These are phyloP conservation scores for Nymphalis io DNA, from an alignment of 1,140 invertebrate species.

Conservation along the genomic window DNA sequence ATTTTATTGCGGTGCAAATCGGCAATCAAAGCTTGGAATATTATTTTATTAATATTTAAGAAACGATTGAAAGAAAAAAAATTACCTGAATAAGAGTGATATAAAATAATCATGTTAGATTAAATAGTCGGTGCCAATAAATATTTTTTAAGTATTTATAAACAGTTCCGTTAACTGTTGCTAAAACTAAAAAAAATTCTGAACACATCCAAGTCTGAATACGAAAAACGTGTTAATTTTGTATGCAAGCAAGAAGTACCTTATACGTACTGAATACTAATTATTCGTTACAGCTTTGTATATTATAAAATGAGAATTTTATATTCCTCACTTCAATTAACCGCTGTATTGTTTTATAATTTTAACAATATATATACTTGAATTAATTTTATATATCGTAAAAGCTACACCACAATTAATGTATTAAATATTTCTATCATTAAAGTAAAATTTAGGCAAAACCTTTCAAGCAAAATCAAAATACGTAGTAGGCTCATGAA, in stretches of 20 bases:
- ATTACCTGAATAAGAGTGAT: too few species aligned
- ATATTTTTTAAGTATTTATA: too few species aligned
- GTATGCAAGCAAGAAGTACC: constrained; percentile 33
- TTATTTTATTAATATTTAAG: constrained; percentile 13
- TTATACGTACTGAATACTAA: constrained; percentile 29
- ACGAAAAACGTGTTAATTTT: constrained; percentile 34
- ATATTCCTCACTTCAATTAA: background rate
- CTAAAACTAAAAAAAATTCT: constrained; percentile 26
- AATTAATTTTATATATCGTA: too few species aligned
- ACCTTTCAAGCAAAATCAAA: too few species aligned
- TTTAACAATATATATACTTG: background rate
- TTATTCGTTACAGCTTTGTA: constrained; percentile 26
- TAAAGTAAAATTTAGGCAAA: too few species aligned
- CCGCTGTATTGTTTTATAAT: background rate
- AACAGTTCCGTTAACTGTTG: constrained; percentile 22
- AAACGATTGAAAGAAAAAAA: too few species aligned
- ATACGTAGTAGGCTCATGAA: too few species aligned
- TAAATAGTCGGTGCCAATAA: too few species aligned
- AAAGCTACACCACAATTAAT: too few species aligned
- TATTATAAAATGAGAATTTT: background rate
- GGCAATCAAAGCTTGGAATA: constrained; percentile 28
- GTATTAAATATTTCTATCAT: too few species aligned
- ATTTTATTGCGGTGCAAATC: constrained; percentile 30
- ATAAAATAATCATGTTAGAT: too few species aligned
- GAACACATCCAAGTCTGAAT: constrained; percentile 30